A percentile compares a stretch with the other conserved stretches of the same genome.
Evolutionary conservation across 1,140 invertebrate genomes (phyloP).

Genomic region (Prorops nasuta): DNA sequence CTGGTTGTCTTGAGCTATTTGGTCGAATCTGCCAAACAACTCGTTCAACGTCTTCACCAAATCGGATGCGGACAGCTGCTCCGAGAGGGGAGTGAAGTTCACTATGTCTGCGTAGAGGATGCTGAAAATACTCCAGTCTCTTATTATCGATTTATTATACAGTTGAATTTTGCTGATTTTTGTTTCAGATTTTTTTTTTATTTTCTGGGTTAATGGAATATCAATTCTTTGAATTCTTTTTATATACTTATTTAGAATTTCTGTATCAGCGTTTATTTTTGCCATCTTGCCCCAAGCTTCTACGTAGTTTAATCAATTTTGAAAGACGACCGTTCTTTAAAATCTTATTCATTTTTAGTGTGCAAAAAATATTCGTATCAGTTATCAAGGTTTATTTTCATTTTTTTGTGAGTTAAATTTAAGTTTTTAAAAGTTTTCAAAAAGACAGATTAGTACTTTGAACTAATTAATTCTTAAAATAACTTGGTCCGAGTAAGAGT

Average conservation of each 20-base stretch:
- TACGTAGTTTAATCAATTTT: too few relatives aligned
- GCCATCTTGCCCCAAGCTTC: too few relatives aligned
- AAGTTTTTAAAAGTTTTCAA: not conserved
- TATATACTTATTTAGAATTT: too few relatives aligned
- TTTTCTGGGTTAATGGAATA: not conserved
- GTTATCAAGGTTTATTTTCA: too few relatives aligned
- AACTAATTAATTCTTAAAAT: too few relatives aligned
- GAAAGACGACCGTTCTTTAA: too few relatives aligned
- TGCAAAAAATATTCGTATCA: too few relatives aligned
- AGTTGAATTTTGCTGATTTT: slow-evolving; percentile 5
- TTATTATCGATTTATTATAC: slow-evolving; percentile 1
- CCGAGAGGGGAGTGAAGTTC: slow-evolving; percentile 94
- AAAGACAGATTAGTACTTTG: not conserved
- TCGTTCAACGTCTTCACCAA: slow-evolving; percentile 94
- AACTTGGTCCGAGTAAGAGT: too few relatives aligned
- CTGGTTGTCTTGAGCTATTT: slow-evolving; percentile 94
- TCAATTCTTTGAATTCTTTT: not conserved
- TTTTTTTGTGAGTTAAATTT: too few relatives aligned
- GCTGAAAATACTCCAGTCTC: slow-evolving; percentile 57
- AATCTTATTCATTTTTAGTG: too few relatives aligned
- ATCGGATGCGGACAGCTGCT: slow-evolving; percentile 89
- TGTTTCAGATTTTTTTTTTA: not conserved
- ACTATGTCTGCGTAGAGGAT: slow-evolving; percentile 98
- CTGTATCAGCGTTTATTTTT: too few relatives aligned
- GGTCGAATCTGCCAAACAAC: slow-evolving; percentile 95